Conservation (phyloP, 2,888 invertebrate genomes). For the Mesoligia furuncula region DNA sequence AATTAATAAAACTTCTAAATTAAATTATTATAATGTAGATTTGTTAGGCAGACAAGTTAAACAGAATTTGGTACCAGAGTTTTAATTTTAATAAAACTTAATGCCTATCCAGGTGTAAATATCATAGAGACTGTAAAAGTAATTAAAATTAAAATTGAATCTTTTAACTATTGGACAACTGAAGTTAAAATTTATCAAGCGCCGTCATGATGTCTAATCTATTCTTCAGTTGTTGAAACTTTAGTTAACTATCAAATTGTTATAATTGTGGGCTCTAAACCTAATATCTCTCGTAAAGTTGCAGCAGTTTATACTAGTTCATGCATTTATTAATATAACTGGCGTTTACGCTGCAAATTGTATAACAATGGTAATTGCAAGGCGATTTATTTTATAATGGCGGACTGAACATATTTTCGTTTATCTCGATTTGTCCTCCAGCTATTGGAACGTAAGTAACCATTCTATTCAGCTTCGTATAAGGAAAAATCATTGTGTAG, state of each 20-base stretch:
- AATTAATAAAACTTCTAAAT: constrained; percentile 25
- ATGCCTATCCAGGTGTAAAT: constrained; percentile 58
- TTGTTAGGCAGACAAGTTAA: constrained; percentile 15
- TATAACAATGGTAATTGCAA: neutral
- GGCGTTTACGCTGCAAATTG: constrained; percentile 16
- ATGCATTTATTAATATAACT: constrained; percentile 42
- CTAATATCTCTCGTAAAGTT: constrained; percentile 80
- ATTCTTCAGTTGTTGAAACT: constrained; percentile 74
- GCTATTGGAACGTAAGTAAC: constrained; percentile 19
- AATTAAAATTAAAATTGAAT: constrained; percentile 73
- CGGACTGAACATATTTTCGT: neutral
- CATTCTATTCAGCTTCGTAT: constrained; percentile 21
- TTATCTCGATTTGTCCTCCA: constrained; percentile 20
- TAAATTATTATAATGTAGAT: neutral
- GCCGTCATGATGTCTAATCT: constrained; percentile 76
- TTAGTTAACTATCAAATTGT: constrained; percentile 80
- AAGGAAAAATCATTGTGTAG: constrained; percentile 67
- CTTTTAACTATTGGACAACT: constrained; percentile 63
- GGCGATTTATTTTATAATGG: constrained; percentile 8
- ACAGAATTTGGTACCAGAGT: constrained; percentile 14
- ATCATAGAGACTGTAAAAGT: constrained; percentile 65
- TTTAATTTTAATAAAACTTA: constrained; percentile 42
- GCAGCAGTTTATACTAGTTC: constrained; percentile 76
- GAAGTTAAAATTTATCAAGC: constrained; percentile 71
- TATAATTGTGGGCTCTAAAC: constrained; percentile 79